phyloP scores from a whole-genome alignment of 2,888 invertebrate species.

The Dynastes maya region DNA sequence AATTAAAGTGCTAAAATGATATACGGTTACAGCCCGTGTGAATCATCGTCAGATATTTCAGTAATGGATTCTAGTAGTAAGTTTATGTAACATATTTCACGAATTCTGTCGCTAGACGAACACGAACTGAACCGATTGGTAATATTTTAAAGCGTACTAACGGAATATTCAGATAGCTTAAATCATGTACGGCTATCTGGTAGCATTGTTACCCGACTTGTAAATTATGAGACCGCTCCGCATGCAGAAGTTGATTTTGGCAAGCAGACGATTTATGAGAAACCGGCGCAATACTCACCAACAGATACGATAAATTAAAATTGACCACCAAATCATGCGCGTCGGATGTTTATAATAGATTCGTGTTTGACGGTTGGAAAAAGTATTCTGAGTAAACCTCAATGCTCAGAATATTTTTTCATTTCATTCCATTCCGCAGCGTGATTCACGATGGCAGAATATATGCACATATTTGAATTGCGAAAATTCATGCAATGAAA shows the following conservation, averaged over 20 bases:
- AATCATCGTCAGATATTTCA: slow-evolving; percentile 46
- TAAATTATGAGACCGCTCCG: slow-evolving; percentile 57
- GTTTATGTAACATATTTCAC: slow-evolving; percentile 53
- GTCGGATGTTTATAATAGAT: slow-evolving; percentile 51
- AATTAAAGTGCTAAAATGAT: slow-evolving; percentile 51
- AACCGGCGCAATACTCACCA: slow-evolving; percentile 50
- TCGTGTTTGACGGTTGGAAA: slow-evolving; percentile 48
- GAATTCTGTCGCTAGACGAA: slow-evolving; percentile 51
- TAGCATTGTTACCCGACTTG: slow-evolving; percentile 57
- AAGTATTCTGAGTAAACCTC: too few species aligned
- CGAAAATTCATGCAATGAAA: too few species aligned
- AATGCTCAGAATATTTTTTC: too few species aligned
- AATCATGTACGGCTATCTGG: slow-evolving; percentile 59
- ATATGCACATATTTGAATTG: too few species aligned
- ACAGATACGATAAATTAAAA: slow-evolving; percentile 55
- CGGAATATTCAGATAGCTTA: slow-evolving; percentile 58
- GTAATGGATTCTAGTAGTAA: slow-evolving; percentile 52
- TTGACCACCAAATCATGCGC: slow-evolving; percentile 51
- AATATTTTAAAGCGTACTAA: slow-evolving; percentile 56
- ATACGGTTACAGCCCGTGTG: slow-evolving; percentile 45
- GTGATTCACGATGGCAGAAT: slow-evolving; percentile 24
- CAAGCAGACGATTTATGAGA: slow-evolving; percentile 58
- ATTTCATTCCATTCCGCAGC: neutral
- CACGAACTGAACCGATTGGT: slow-evolving; percentile 53
- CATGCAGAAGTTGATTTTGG: slow-evolving; percentile 59